Base-by-base conservation (phyloP, 2,113 vertebrate species). In the Megaceryle torquata region DNA sequence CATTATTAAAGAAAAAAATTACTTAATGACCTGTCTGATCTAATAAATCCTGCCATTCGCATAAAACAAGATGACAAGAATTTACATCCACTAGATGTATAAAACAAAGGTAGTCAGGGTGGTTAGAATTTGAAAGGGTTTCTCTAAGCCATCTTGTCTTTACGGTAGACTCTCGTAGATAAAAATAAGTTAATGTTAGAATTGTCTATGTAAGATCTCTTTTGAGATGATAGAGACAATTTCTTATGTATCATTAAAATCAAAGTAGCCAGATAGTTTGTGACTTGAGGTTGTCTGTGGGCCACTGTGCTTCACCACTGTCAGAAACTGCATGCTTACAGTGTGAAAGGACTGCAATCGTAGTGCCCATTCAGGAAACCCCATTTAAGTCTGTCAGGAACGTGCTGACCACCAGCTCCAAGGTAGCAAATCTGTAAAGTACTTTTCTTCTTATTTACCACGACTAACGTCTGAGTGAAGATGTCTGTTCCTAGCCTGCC, bases 21-120 rank as follows among this genome's bases (percentile, higher is more conserved):
- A 91, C 88, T 97, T 97, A 97, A 98, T 94, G 97, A 97, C 95
- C 95, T 95, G 97, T 96, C 94, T 67, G 92, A 86, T 93, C 88
- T 94, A 96, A 97, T 98, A 98, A 98, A 98, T 98, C 96, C 96
- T 96, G 67, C 80, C 33, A 44, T 94, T 87, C 75, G 1, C 72
- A 93, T 98, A 97, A 98, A 98, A 92, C 29, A 78, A 89, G 70
- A 92, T 89, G 93, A 92, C 96, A 97, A 88, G 91, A 89, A 97
- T 98, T 98, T 98, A 97, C 95, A 82, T 91, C 87, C 41, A 91
- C 94, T 95, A 71, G 93, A 94, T 94, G 41, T 93, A 84, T 97
- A 97, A 97, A 96, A 96, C 57, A 77, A 97, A 98, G 96, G 91
- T 82, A 93, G 71, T 70, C 44, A 5, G 44, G 63, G 78, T 82